Percentiles rank a stretch among this genome's conserved stretches.
Conservation (phyloP, 2,797 vertebrate species). For the Acanthornis magna region DNA sequence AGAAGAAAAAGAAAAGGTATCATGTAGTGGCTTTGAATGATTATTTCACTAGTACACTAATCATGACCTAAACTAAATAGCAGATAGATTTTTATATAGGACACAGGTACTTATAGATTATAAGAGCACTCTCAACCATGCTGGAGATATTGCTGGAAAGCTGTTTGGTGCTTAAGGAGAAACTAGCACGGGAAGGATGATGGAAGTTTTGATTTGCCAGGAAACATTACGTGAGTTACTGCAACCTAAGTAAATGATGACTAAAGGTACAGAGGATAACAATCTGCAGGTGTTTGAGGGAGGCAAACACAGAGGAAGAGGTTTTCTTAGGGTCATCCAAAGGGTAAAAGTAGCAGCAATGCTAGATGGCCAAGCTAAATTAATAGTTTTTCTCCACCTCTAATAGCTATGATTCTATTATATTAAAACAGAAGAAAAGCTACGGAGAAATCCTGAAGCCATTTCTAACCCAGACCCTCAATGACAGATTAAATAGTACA, state of each 20-base stretch:
- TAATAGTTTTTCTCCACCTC: background rate
- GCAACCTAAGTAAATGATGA: background rate
- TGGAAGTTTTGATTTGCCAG: background rate
- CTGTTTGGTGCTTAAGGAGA: background rate
- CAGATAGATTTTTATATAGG: background rate
- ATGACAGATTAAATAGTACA: slow-evolving; percentile 25
- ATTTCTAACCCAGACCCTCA: slow-evolving; percentile 18
- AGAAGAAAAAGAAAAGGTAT: background rate
- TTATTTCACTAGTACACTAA: background rate
- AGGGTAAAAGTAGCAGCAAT: background rate
- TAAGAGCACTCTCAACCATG: background rate
- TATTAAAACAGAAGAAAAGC: background rate
- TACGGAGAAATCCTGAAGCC: background rate
- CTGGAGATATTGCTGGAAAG: background rate
- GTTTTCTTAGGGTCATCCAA: slow-evolving; percentile 15
- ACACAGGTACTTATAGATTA: background rate
- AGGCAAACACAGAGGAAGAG: background rate
- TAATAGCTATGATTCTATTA: slow-evolving; percentile 7
- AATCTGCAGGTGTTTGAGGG: background rate
- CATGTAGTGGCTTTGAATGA: background rate
- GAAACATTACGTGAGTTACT: background rate
- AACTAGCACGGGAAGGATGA: background rate
- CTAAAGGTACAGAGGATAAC: background rate
- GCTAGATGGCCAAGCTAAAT: background rate
- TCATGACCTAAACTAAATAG: background rate